Base-by-base conservation (phyloP, 1,140 invertebrate species). In the Anagrus nilaparvatae region DNA sequence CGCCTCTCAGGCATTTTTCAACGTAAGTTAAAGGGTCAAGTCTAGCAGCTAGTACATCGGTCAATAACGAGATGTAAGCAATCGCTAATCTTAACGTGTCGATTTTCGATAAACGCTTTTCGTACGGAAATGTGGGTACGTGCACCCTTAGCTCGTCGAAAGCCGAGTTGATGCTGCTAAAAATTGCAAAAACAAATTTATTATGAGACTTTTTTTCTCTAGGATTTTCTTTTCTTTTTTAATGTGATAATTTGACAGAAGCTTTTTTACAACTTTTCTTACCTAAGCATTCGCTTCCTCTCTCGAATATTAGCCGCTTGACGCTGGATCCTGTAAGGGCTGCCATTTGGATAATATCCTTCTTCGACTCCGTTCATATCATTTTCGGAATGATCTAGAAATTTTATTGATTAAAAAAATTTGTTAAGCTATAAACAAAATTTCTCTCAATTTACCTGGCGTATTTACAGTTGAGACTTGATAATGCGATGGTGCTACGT, bases 61-160 rank as follows among this genome's bases (percentile, higher is more conserved):
- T 68, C 0, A 99, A 75, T 18, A 99, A 70, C 2, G 91, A 89
- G 39, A 98, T 98, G 64, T 98, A 98, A 0, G 93, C 91, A 41
- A 97, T 97, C 13, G 94, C 93, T 39, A 98, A 67, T 3, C 93
- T 77, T 2, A 98, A 70, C 0, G 94, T 97, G 69, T 98, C 94
- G 47, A 98, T 97, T 71, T 98, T 98, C 46, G 91, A 95, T 3
- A 98, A 73, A 4, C 95, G 72, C 62, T 97, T 97, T 69, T 99
- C 95, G 59, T 96, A 99, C 0, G 95, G 95, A 67, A 99, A 98
- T 30, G 94, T 98, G 21, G 95, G 95, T 44, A 99, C 93, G 67
- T 97, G 90, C 42, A 87, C 82, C 36, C 89, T 74, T 49, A 94
- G 76, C 65, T 92, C 87, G 70, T 97, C 91, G 76, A 97, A 98